These are phyloP conservation scores for Actinemys pallida DNA, from an alignment of 2,113 vertebrate genomes.

Conservation along the genomic window DNA sequence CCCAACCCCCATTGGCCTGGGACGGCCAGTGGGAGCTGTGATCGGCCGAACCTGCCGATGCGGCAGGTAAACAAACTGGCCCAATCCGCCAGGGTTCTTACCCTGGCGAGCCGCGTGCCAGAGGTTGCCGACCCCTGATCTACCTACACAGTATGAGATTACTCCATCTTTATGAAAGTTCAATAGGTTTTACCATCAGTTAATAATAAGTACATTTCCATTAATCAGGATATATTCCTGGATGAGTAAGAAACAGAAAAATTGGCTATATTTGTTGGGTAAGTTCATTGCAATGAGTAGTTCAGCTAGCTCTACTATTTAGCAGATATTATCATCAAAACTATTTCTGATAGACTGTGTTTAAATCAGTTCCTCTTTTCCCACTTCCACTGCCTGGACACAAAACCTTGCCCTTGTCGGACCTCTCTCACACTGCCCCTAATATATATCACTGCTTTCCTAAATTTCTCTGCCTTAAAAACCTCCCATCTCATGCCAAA, in stretches of 20 bases:
- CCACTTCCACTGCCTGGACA: accelerated
- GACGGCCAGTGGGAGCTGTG: no score
- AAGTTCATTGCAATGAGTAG: neutral
- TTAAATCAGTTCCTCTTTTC: accelerated
- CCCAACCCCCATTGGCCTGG: no score
- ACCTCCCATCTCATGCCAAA: neutral
- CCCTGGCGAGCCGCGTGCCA: no score
- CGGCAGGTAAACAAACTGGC: no score
- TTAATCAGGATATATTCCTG: neutral
- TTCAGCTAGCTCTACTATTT: neutral
- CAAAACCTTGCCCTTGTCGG: neutral
- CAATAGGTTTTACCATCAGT: neutral
- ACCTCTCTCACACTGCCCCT: neutral
- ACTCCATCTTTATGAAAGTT: neutral
- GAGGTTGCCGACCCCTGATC: no score
- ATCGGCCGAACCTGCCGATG: no score
- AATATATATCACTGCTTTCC: neutral
- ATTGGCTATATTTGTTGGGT: neutral
- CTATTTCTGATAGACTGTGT: neutral
- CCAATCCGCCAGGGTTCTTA: no score
- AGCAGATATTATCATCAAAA: accelerated
- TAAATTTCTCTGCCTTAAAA: neutral
- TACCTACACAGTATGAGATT: neutral
- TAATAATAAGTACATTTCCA: neutral
- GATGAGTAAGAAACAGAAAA: neutral